Percentiles rank a stretch among this genome's conserved stretches.
phyloP scores from a whole-genome alignment of 2,888 invertebrate genomes.

The Ellobium chinense region DNA sequence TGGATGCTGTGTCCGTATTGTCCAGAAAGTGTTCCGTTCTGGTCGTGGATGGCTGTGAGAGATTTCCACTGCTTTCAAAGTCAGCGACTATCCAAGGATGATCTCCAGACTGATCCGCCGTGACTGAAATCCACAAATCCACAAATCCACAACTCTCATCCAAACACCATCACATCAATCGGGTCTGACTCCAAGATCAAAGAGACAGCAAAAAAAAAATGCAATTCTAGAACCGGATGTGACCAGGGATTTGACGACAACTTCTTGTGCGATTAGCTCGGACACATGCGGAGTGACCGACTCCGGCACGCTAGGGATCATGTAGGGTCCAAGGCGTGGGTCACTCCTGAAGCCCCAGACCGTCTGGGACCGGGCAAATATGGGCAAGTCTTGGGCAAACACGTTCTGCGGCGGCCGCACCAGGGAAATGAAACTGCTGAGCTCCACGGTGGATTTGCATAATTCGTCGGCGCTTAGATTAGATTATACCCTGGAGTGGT shows the following conservation, averaged over 20 bases:
- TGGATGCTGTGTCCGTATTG: too few species aligned
- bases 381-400: constrained; percentile 39
- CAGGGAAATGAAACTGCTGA: neutral
- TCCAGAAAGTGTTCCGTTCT: too few species aligned
- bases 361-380: constrained; percentile 34
- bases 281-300: constrained; percentile 25
- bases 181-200: neutral
- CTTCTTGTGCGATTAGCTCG: constrained; percentile 14
- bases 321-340: constrained; percentile 14
- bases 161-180: neutral
- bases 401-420: neutral
- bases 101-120: too few species aligned
- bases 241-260: neutral
- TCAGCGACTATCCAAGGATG: too few species aligned
- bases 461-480: constrained; percentile 39
- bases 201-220: neutral
- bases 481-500: constrained; percentile 28
- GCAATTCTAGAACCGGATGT: neutral
- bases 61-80: too few species aligned
- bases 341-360: neutral
- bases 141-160: too few species aligned
- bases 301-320: constrained; percentile 1
- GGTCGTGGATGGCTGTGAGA: too few species aligned
- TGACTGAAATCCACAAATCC: too few species aligned
- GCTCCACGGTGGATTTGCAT: constrained; percentile 28